These are phyloP conservation scores for Nothocercus julius DNA, from an alignment of 2,113 vertebrate species.

Conservation along the genomic window DNA sequence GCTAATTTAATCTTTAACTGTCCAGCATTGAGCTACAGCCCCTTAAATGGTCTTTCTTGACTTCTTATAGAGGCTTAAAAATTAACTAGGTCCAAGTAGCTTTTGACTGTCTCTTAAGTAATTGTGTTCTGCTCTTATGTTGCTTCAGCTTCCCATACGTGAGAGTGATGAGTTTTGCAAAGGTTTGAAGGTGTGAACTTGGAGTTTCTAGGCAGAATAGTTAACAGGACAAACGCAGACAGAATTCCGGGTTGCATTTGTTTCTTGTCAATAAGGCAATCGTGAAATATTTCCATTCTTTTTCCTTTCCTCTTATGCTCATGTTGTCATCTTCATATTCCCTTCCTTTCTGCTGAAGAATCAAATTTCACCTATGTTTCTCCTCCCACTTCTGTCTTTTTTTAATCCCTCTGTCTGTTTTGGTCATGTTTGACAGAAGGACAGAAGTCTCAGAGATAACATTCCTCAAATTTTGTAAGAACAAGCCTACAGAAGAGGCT, in stretches of 20 bases:
- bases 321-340: slow-evolving; percentile 1
- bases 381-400: slow-evolving; percentile 20
- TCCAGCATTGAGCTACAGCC: not conserved
- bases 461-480: slow-evolving; percentile 21
- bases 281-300: not conserved
- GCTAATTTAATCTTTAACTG: slow-evolving; percentile 15
- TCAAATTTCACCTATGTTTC: slow-evolving; percentile 5
- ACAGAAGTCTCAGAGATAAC: slow-evolving; percentile 46
- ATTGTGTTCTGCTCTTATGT: not conserved
- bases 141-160: not conserved
- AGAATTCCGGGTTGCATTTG: not conserved
- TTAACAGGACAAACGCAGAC: not conserved
- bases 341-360: not conserved
- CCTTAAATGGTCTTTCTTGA: not conserved
- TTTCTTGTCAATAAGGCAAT: not conserved
- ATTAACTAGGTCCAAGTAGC: not conserved
- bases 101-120: slow-evolving; percentile 8
- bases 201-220: not conserved
- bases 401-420: slow-evolving; percentile 11
- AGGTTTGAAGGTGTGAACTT: not conserved
- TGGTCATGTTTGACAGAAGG: slow-evolving; percentile 48
- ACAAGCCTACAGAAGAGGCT: slow-evolving; percentile 28
- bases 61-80: not conserved
- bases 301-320: not conserved
- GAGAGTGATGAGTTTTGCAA: not conserved